Evolutionary conservation across 2,113 vertebrate genomes (phyloP).

Genomic region (Stigmatopora argus): DNA sequence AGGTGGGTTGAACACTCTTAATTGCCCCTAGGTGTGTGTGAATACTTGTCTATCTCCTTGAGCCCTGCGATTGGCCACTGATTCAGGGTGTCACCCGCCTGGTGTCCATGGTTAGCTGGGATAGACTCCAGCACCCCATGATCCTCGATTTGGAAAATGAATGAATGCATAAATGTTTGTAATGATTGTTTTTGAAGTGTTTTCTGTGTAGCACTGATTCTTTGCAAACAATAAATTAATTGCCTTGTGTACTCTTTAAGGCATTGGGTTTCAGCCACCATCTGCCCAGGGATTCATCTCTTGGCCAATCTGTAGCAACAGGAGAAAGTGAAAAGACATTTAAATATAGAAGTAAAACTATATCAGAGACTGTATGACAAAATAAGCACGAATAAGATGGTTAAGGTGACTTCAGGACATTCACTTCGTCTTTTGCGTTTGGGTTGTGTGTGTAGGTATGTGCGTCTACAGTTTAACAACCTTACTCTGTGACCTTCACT

Average conservation of each 20-base stretch:
- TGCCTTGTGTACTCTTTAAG: slow-evolving; percentile 19
- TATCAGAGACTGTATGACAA: slow-evolving; percentile 15
- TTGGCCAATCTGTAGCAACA: slow-evolving; percentile 24
- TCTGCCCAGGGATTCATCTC: slow-evolving; percentile 27
- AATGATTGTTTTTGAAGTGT: slow-evolving; percentile 1
- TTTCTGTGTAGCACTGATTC: slow-evolving; percentile 7
- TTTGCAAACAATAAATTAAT: slow-evolving; percentile 14
- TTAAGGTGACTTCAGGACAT: slow-evolving; percentile 38
- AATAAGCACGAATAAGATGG: slow-evolving; percentile 18
- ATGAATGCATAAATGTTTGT: no score
- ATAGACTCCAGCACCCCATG: no score
- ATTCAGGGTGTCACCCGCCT: no score
- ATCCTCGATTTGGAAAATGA: no score
- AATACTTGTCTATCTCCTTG: no score
- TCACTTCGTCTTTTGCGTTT: slow-evolving; percentile 38
- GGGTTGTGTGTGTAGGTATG: slow-evolving; percentile 18
- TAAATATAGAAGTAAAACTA: slow-evolving; percentile 40
- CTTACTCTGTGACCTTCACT: slow-evolving; percentile 44
- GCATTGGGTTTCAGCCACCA: slow-evolving; percentile 24
- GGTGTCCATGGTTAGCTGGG: no score
- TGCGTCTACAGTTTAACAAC: slow-evolving; percentile 31
- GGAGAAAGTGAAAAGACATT: slow-evolving; percentile 38
- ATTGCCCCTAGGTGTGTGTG: no score
- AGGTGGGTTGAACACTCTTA: no score
- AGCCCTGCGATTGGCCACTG: no score